phyloP scores from a whole-genome alignment of 2,888 invertebrate genomes.

The Phorcus lineatus region DNA sequence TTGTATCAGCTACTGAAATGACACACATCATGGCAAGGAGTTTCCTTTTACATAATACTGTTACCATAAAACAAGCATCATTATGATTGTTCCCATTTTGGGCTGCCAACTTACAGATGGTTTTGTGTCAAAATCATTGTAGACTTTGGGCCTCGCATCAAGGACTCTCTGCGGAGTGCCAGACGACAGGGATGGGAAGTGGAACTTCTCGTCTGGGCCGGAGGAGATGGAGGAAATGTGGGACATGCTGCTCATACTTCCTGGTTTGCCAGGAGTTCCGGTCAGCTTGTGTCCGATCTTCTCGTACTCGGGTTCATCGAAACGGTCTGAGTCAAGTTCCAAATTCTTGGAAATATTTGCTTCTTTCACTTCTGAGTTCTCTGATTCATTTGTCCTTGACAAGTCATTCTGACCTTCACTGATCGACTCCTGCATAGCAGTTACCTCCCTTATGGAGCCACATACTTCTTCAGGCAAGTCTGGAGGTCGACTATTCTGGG shows the following conservation, averaged over 20 bases:
- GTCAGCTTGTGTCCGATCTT: slow-evolving; percentile 19
- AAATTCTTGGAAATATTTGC: slow-evolving; percentile 12
- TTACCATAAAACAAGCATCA: no score
- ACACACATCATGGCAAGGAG: no score
- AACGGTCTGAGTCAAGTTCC: slow-evolving; percentile 37
- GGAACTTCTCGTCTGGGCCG: neutral
- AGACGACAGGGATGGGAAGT: neutral
- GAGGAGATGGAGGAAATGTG: neutral
- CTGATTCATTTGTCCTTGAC: neutral
- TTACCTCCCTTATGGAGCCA: slow-evolving; percentile 6
- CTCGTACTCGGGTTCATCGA: slow-evolving; percentile 33
- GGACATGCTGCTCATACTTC: neutral
- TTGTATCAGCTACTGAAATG: no score
- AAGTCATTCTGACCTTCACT: neutral
- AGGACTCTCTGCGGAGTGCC: neutral
- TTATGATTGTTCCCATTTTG: no score
- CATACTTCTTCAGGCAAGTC: neutral
- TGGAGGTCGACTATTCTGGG: neutral
- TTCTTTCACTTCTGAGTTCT: neutral
- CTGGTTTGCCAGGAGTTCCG: neutral
- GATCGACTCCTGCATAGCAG: slow-evolving; percentile 21
- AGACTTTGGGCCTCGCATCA: neutral
- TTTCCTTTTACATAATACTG: no score
- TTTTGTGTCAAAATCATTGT: neutral
- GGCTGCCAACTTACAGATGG: no score